Percentiles rank a stretch among this genome's conserved stretches.
Conservation (phyloP, 1,140 invertebrate species). For the Meloidogyne hapla region DNA sequence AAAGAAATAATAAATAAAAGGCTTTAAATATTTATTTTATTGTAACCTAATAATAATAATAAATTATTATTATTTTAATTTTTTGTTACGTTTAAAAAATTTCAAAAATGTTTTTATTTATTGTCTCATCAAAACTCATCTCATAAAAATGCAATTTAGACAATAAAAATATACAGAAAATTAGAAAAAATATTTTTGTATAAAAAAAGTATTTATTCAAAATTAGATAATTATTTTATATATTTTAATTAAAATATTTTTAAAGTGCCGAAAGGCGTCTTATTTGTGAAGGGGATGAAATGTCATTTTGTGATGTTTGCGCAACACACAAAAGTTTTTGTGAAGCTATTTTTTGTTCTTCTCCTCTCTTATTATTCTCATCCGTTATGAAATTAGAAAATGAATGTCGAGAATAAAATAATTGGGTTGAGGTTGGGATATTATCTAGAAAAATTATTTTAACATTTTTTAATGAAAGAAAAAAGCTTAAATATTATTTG, state of each 20-base stretch:
- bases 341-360: neutral
- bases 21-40: too few relatives aligned
- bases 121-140: too few relatives aligned
- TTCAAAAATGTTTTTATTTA: too few relatives aligned
- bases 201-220: too few relatives aligned
- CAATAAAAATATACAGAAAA: too few relatives aligned
- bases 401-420: neutral
- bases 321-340: neutral
- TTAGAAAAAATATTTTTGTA: too few relatives aligned
- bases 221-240: too few relatives aligned
- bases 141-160: too few relatives aligned
- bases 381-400: neutral
- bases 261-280: neutral
- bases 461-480: neutral
- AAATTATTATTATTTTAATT: too few relatives aligned
- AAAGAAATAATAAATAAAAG: neutral
- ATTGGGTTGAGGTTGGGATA: neutral
- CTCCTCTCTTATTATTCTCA: neutral
- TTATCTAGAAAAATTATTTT: neutral
- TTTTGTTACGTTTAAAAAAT: too few relatives aligned
- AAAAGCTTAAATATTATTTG: too few relatives aligned
- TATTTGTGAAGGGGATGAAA: neutral
- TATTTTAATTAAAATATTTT: neutral
- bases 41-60: too few relatives aligned
- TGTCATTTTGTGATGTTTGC: neutral